Evolutionary conservation across 2,888 invertebrate genomes (phyloP).

Genomic region (Drosophila macrothrix): DNA sequence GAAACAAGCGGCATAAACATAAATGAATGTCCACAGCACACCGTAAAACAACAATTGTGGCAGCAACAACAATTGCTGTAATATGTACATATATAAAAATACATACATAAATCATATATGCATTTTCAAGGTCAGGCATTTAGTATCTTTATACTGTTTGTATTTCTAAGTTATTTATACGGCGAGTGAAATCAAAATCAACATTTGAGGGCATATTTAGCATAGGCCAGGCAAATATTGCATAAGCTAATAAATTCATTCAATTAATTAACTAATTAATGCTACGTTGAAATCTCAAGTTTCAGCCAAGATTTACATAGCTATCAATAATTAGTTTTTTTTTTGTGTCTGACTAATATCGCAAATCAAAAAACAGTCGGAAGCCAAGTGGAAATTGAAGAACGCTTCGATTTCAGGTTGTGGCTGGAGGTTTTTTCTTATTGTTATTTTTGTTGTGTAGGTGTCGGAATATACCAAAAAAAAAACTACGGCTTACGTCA

Average conservation of each 20-base stretch:
- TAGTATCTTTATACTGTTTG: not conserved
- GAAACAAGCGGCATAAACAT: conserved; percentile 36
- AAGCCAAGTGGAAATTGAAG: conserved; percentile 20
- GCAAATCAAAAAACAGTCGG: conserved; percentile 41
- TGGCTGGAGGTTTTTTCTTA: not conserved
- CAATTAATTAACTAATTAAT: conserved; percentile 53
- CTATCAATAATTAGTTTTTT: not conserved
- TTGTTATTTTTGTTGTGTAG: not conserved
- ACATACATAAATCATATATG: conserved; percentile 2
- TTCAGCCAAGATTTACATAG: not conserved
- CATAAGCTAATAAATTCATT: conserved; percentile 21
- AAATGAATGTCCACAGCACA: conserved; percentile 39
- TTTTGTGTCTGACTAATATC: not conserved
- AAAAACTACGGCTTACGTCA: conserved; percentile 54
- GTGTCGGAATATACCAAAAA: conserved; percentile 14
- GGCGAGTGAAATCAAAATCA: conserved; percentile 33
- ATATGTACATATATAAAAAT: conserved; percentile 2
- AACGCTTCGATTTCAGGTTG: conserved; percentile 4
- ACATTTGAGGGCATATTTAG: conserved; percentile 48
- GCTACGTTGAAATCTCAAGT: conserved; percentile 29
- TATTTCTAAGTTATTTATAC: conserved; percentile 11
- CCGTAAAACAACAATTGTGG: conserved; percentile 34
- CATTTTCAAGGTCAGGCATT: conserved; percentile 43
- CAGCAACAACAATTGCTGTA: conserved; percentile 37
- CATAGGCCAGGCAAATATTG: conserved; percentile 32